A percentile compares a stretch with the other conserved stretches of the same genome.
Conservation (phyloP, 2,888 invertebrate species). For the Chrysotoxum bicinctum region DNA sequence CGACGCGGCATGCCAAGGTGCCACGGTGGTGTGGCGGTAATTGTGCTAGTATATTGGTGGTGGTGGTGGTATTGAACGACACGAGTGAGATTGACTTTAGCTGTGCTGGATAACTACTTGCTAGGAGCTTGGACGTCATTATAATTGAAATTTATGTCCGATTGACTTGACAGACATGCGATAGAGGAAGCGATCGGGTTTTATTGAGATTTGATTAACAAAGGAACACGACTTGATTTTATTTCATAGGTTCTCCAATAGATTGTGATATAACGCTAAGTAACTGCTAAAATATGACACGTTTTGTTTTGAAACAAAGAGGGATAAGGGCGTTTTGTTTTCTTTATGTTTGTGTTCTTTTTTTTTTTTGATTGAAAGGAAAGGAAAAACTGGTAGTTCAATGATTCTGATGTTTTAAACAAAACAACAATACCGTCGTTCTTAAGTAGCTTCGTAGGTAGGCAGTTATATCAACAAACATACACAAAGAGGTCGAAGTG, state of each 20-base stretch:
- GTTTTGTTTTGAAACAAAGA: background rate
- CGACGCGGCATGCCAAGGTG: background rate
- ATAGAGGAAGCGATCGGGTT: constrained; percentile 44
- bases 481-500: no score
- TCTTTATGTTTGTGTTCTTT: no score
- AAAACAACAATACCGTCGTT: no score
- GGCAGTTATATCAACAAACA: no score
- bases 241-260: constrained; percentile 4
- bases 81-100: constrained; percentile 22
- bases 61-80: background rate
- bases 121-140: constrained; percentile 66
- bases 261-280: constrained; percentile 38
- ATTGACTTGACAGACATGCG: constrained; percentile 58
- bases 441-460: no score
- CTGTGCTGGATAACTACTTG: constrained; percentile 16
- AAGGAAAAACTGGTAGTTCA: no score
- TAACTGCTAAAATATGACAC: constrained; percentile 28
- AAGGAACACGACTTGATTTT: constrained; percentile 65
- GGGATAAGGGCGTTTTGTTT: background rate
- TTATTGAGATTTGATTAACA: constrained; percentile 66
- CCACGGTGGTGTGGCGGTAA: background rate
- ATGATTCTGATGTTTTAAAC: no score
- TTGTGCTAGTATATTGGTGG: background rate
- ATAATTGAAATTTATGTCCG: constrained; percentile 71
- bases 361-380: no score